phyloP scores from a whole-genome alignment of 2,113 vertebrate genomes.

The Platysternon megacephalum region DNA sequence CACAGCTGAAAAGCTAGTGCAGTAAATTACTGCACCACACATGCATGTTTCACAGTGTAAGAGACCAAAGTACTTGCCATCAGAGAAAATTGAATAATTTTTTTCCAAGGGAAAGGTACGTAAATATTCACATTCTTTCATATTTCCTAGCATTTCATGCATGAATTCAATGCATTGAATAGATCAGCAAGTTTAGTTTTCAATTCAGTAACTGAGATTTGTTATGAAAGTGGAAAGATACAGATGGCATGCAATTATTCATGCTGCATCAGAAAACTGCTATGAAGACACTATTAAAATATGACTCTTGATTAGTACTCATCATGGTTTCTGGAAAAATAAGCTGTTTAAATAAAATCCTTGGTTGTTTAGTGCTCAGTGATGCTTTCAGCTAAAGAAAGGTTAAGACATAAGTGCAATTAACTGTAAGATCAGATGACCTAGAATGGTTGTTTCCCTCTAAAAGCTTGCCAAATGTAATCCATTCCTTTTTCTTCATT shows the following conservation, averaged over 20 bases:
- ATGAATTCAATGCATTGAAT: conserved; percentile 17
- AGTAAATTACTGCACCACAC: neutral
- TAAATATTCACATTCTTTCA: neutral
- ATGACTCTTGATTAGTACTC: conserved; percentile 60
- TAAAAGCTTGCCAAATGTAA: neutral
- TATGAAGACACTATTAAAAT: conserved; percentile 57
- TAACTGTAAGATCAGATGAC: neutral
- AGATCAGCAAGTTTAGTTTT: conserved; percentile 44
- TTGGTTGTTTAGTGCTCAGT: neutral
- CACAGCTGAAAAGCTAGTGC: neutral
- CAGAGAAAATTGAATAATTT: neutral
- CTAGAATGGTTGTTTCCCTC: neutral
- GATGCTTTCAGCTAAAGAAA: neutral
- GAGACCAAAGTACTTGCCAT: neutral
- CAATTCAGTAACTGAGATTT: conserved; percentile 19
- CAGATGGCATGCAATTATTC: conserved; percentile 65
- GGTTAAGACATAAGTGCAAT: conserved; percentile 15
- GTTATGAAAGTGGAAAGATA: conserved; percentile 48
- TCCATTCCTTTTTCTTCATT: neutral
- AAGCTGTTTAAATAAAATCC: conserved; percentile 38
- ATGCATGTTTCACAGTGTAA: neutral
- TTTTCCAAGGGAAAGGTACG: neutral
- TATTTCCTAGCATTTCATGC: conserved; percentile 20
- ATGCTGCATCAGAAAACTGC: conserved; percentile 37
- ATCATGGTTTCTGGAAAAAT: conserved; percentile 26